These are phyloP conservation scores for Martes martes DNA, from an alignment of 2,113 vertebrate species.

Conservation along the genomic window DNA sequence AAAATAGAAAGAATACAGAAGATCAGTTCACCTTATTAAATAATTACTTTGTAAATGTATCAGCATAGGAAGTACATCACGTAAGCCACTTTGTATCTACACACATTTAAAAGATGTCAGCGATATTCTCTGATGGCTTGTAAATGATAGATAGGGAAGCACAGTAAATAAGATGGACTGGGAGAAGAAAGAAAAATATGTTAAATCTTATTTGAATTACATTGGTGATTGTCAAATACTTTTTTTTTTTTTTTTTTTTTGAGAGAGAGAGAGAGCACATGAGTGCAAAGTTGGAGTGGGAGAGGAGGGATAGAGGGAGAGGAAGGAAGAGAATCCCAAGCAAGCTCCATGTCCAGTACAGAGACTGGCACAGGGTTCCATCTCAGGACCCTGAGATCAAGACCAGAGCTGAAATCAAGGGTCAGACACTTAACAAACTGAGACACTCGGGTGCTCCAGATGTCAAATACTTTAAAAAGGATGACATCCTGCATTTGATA, in stretches of 20 bases:
- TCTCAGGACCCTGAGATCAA: not conserved
- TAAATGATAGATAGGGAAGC: not conserved
- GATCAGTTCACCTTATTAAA: not conserved
- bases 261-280: not conserved
- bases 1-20: not conserved
- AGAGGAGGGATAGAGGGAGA: not conserved
- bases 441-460: not conserved
- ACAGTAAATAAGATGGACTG: not conserved
- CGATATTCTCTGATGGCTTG: not conserved
- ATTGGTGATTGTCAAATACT: not conserved
- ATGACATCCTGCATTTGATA: not conserved
- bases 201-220: not conserved
- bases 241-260: not conserved
- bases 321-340: not conserved
- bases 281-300: not conserved
- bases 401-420: not conserved
- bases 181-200: not conserved
- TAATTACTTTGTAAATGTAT: not conserved
- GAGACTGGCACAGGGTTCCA: not conserved
- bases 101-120: not conserved
- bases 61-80: not conserved
- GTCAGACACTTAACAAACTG: not conserved
- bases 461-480: not conserved
- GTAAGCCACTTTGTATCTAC: not conserved
- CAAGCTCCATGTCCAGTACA: not conserved